phyloP scores from a whole-genome alignment of 2,113 vertebrate species.

The Podiceps cristatus region DNA sequence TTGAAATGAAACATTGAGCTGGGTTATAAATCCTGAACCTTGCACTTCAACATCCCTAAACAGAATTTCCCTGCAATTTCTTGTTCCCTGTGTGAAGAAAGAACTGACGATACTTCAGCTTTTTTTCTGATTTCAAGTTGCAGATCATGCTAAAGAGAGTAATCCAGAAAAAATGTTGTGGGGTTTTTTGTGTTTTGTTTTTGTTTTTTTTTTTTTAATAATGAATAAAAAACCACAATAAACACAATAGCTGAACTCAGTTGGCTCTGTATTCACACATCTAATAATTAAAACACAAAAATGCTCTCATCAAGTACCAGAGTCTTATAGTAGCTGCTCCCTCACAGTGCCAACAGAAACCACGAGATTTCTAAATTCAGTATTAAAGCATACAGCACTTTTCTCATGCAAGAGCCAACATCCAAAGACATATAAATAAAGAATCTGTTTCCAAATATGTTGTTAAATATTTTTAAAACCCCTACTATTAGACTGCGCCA shows the following conservation, averaged over 20 bases:
- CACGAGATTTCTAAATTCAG: constrained; percentile 40
- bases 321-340: background rate
- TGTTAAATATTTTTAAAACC: constrained; percentile 28
- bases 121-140: background rate
- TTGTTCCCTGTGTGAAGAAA: background rate
- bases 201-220: background rate
- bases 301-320: background rate
- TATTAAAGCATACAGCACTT: background rate
- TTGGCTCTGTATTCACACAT: background rate
- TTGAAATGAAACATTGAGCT: background rate
- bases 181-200: no score
- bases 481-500: background rate
- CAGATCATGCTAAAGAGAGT: background rate
- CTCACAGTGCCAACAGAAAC: constrained; percentile 8
- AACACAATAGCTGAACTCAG: constrained; percentile 15
- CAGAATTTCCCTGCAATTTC: background rate
- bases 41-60: background rate
- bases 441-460: constrained; percentile 32
- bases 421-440: background rate
- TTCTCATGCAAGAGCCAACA: background rate
- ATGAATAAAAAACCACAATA: background rate
- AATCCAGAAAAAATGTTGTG: background rate
- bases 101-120: background rate
- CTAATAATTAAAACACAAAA: constrained; percentile 18
- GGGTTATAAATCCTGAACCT: background rate